Evolutionary conservation across 2,888 invertebrate genomes (phyloP).

Genomic region (Mamestra brassicae): DNA sequence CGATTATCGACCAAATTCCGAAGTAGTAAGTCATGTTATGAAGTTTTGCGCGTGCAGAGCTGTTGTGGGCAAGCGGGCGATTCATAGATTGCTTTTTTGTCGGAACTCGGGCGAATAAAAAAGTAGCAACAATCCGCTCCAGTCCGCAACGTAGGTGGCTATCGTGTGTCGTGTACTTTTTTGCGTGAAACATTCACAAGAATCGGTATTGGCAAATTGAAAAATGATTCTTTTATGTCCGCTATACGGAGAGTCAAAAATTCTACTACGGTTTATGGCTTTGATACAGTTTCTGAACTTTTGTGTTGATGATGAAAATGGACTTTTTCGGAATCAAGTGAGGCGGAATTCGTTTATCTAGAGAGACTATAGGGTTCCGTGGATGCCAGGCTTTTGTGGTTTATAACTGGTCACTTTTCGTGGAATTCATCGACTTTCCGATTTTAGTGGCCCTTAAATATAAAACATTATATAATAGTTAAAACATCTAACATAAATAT

Average conservation of each 20-base stretch:
- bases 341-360: not conserved
- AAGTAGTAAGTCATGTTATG: conserved; percentile 66
- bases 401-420: too few relatives aligned
- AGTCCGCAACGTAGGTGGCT: conserved; percentile 81
- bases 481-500: not conserved
- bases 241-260: conserved; percentile 46
- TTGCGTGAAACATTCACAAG: conserved; percentile 76
- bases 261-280: conserved; percentile 37
- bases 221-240: conserved; percentile 70
- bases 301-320: conserved; percentile 22
- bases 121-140: conserved; percentile 73
- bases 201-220: conserved; percentile 74
- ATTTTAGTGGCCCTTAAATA: not conserved
- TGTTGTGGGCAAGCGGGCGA: conserved; percentile 79
- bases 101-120: conserved; percentile 83
- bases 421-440: not conserved
- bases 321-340: conserved; percentile 15
- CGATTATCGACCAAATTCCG: conserved; percentile 72
- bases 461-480: not conserved
- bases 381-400: not conserved
- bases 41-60: conserved; percentile 66
- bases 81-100: conserved; percentile 89
- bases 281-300: conserved; percentile 44
- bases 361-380: not conserved
- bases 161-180: conserved; percentile 80